Evolutionary conservation across 1,140 invertebrate species (phyloP).

Genomic region (Notospermus geniculatus): DNA sequence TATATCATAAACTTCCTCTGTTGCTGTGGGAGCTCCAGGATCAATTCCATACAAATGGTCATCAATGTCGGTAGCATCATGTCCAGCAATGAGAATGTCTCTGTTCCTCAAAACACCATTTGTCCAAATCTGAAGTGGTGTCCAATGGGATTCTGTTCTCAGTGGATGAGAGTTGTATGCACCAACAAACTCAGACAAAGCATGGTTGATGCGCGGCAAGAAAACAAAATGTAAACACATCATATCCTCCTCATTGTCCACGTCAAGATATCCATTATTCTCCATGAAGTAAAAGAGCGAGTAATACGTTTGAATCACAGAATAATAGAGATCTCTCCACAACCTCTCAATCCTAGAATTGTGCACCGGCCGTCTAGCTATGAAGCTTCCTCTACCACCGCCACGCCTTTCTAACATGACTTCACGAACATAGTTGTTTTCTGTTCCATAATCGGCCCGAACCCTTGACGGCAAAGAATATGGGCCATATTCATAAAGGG

Average conservation of each 20-base stretch:
- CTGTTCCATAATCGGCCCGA: too few relatives aligned
- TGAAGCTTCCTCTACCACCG: too few relatives aligned
- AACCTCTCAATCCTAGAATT: constrained; percentile 25
- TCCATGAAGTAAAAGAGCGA: neutral
- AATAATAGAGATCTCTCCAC: constrained; percentile 13
- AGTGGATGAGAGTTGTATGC: constrained; percentile 18
- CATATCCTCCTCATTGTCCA: constrained; percentile 5
- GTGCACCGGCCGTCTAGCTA: too few relatives aligned
- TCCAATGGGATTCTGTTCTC: constrained; percentile 12
- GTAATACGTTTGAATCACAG: neutral
- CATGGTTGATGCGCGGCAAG: constrained; percentile 17
- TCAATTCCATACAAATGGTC: too few relatives aligned
- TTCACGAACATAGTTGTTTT: too few relatives aligned
- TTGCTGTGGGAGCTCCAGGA: too few relatives aligned
- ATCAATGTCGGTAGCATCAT: too few relatives aligned
- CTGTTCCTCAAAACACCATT: constrained; percentile 3
- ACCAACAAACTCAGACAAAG: constrained; percentile 19
- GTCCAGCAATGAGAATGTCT: too few relatives aligned
- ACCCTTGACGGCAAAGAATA: too few relatives aligned
- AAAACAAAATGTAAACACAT: constrained; percentile 19
- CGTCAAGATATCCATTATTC: neutral
- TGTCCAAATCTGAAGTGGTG: constrained; percentile 22
- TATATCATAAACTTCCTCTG: too few relatives aligned
- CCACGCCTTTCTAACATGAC: too few relatives aligned
- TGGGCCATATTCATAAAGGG: too few relatives aligned